Percentiles rank a stretch among this genome's conserved stretches.
Conservation (phyloP, 2,797 vertebrate genomes). For the Brachyrhaphis roseni region DNA sequence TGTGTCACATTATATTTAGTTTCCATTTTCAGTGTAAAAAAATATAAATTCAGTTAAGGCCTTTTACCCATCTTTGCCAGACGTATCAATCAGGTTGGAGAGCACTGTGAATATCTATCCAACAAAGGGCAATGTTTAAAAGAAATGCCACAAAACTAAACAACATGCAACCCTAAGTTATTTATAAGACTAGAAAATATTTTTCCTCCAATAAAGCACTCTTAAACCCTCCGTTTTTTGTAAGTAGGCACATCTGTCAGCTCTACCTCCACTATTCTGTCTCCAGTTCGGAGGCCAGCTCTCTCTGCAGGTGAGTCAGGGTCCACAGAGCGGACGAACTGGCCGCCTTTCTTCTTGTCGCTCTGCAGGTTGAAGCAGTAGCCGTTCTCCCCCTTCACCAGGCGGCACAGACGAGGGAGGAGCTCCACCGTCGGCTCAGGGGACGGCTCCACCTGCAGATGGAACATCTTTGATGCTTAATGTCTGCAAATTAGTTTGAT, state of each 20-base stretch:
- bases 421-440: constrained; percentile 71
- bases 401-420: constrained; percentile 88
- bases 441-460: constrained; percentile 41
- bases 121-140: not conserved
- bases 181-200: not conserved
- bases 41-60: not conserved
- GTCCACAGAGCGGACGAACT: constrained; percentile 93
- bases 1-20: not conserved
- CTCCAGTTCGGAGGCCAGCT: constrained; percentile 86
- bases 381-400: constrained; percentile 85
- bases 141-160: not conserved
- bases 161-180: not conserved
- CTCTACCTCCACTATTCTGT: constrained; percentile 89
- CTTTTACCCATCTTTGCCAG: not conserved
- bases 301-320: constrained; percentile 84
- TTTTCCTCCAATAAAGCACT: not conserved
- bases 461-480: not conserved
- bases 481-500: not conserved
- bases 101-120: not conserved
- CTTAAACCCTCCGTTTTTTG: not conserved
- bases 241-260: not conserved
- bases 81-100: not conserved
- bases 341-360: constrained; percentile 86
- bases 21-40: not conserved
- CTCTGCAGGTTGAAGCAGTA: constrained; percentile 97